Evolutionary conservation across 2,888 invertebrate species (phyloP), one percentile per base, ranked within the genome.

Genomic region (Ochropleura leucogaster): DNA sequence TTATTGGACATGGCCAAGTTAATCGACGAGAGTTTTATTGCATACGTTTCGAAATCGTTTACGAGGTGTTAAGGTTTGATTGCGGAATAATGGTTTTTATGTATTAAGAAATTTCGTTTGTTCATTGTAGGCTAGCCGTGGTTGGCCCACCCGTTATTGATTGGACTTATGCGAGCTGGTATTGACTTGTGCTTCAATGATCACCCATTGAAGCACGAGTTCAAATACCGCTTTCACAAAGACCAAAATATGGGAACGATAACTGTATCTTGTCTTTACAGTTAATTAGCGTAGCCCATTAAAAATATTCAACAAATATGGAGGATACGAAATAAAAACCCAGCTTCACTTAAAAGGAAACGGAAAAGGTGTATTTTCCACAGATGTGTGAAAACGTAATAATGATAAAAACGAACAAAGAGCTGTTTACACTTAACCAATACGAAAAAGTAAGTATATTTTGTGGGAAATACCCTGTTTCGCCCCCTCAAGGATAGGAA

Each of bases 11-110:
- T 72, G 44, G 64, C 60, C 75, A 69, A 70, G 72, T 82, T 83
- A 80, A 84, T 72, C 72, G 64, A 59, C 64, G 62, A 70, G 66
- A 71, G 72, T 84, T 80, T 84, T 76, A 84, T 84, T 76, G 72
- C 68, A 64, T 64, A 20, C 47, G 67, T 74, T 81, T 77, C 67
- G 69, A 70, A 84, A 76, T 84, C 55, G 59, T 80, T 84, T 65
- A 68, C 16, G 49, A 75, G 30, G 62, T 80, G 80, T 63, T 67
- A 42, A 67, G 42, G 30, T 63, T 75, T 79, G 59, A 67, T 84
- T 84, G 68, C 75, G 3, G 66, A 72, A 72, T 65, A 60, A 79
- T 64, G 49, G 68, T 66, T 57, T 66, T 47, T 47, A 18, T 5
- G 51, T 62, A 53, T 68, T 59, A 57, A 40, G 62, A 40, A 71